Base-by-base conservation (phyloP, 2,888 invertebrate species). In the Cerceris rybyensis region DNA sequence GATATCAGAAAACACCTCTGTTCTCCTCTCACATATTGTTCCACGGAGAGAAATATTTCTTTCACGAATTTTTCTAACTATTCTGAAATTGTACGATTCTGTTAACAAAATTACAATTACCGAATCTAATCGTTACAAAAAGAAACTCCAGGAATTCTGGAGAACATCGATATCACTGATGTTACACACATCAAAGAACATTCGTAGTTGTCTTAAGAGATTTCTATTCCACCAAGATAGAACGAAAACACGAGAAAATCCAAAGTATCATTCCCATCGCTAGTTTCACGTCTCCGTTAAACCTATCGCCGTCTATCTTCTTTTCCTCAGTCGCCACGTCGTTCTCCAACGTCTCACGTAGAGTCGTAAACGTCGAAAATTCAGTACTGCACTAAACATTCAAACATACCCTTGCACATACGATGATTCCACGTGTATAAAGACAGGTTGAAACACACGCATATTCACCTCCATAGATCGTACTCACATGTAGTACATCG, bases 301-400 rank as follows among this genome's bases (percentile, higher is more conserved):
- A 39, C 42, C 54, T 57, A 39, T 14, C 13, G 43, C 46, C 58
- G 59, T 50, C 42, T 50, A 60, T 67, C 17, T 59, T 61, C 43
- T 43, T 42, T 11, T 55, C 50, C 61, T 42, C 67, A 60, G 61
- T 70, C 54, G 11, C 64, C 63, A 54, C 63, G 64, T 68, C 63
- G 67, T 64, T 64, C 41, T 46, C 58, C 9, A 39, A 42, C 50
- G 42, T 17, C 43, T 77, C 68, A 61, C 66, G 66, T 59, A 50
- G n/a, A 13, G 58, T 66, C 71, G 71, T 76, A 76, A 78, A 78
- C 57, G 75, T 76, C 75, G 75, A 78, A 75, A 68, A 75, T 76
- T 76, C 70, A 71, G 63, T 72, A 50, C 64, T 65, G 57, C 52
- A 64, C 59, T 46, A 55, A 14, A 17, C 41, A 8, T 1, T 6